Conservation (phyloP, 2,797 vertebrate species). For the Galagoides demidoff region DNA sequence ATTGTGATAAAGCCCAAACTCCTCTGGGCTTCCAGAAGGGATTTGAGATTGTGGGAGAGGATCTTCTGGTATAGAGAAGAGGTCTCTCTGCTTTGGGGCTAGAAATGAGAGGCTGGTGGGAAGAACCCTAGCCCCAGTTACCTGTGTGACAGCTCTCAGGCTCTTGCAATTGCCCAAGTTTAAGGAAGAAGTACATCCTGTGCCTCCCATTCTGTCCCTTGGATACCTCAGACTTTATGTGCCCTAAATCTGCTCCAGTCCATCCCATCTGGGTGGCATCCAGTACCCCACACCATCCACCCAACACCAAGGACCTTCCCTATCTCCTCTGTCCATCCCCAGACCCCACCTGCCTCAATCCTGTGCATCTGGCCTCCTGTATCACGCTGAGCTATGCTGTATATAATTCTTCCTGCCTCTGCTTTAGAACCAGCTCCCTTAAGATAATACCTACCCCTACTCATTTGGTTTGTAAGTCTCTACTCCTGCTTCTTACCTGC, state of each 20-base stretch:
- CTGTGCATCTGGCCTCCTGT: background rate
- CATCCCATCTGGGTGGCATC: background rate
- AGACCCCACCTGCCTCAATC: background rate
- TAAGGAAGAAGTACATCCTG: background rate
- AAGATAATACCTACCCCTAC: background rate
- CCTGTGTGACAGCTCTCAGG: background rate
- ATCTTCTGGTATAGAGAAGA: background rate
- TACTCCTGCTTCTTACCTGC: background rate
- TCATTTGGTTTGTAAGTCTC: background rate
- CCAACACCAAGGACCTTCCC: background rate
- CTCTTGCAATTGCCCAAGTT: background rate
- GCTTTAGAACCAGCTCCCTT: background rate
- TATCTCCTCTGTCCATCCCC: background rate
- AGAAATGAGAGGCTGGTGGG: background rate
- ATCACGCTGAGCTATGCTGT: background rate
- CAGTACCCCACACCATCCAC: background rate
- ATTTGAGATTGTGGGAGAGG: background rate
- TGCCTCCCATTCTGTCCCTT: background rate
- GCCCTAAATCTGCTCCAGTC: background rate
- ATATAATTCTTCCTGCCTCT: background rate
- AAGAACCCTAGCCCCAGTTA: background rate
- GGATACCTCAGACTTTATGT: background rate
- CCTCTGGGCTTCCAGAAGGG: background rate
- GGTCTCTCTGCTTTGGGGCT: background rate
- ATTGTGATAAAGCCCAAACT: no score